Base-by-base conservation (phyloP, 2,888 invertebrate species). In the Automeris io region DNA sequence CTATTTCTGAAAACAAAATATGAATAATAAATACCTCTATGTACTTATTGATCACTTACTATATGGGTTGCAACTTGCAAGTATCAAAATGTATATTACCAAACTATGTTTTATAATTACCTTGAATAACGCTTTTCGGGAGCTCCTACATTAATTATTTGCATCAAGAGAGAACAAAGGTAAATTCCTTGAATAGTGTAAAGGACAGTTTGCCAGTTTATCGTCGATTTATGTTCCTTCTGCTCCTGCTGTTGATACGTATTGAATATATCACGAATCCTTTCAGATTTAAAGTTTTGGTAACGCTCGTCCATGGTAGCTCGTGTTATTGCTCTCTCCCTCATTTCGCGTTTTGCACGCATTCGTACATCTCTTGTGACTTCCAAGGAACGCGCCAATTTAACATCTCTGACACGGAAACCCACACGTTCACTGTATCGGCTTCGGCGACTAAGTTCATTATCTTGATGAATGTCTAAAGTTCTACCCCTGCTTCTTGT, bases 181-280 rank as follows among this genome's bases (percentile, higher is more conserved):
- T 85, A 85, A 29, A 74, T 59, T 7, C 55, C 74, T 59, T 83
- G 82, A 35, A 83, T 31, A 8, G 70, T 63, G 45, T 77, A 81
- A 33, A 83, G 57, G n/a, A 76, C 29, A 37, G 69, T 65, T 49
- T 73, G 70, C 81, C 75, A 79, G 40, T 57, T 69, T 22, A 52
- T 47, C 6, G 21, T 33, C 16, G 45, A 33, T 29, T 47, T 34
- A 12, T 45, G 45, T 37, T 52, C 46, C 6, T 18, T 8, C 50
- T 35, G n/a, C 24, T 43, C 19, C 48, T 48, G n/a, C 33, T 37
- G 13, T 34, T 34, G 13, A 16, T 29, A 16, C n/a, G 1, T 8
- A 29, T 5, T 16, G 2, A 29, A 8, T 18, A 38, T 37, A 3
- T 57, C 47, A 3, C 45, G 52, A 35, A 42, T 45, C 34, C 43